Evolutionary conservation across 1,140 invertebrate species (phyloP).

Genomic region (Plodia interpunctella): DNA sequence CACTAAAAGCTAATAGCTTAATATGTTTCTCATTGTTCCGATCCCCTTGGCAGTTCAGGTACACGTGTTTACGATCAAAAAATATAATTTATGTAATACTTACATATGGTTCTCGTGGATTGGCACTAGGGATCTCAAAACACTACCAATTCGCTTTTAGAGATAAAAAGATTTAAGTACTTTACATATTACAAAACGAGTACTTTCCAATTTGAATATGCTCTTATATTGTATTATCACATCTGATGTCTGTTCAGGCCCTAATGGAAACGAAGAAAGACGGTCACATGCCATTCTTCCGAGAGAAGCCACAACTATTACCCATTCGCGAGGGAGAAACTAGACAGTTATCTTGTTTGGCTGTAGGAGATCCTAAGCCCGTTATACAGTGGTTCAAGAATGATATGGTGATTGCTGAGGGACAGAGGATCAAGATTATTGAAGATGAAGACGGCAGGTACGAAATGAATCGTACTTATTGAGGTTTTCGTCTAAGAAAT

Average conservation of each 20-base stretch:
- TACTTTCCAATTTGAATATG: neutral
- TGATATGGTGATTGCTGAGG: constrained; percentile 90
- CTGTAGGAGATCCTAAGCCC: constrained; percentile 93
- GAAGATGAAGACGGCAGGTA: constrained; percentile 83
- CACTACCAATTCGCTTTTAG: too few species aligned
- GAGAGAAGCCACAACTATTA: constrained; percentile 87
- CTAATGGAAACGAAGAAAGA: constrained; percentile 88
- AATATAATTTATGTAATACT: too few species aligned
- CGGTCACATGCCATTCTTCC: constrained; percentile 87
- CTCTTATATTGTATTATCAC: neutral
- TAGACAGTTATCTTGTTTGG: constrained; percentile 88
- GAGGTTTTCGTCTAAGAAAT: neutral
- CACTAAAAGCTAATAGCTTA: too few species aligned
- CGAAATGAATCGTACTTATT: neutral
- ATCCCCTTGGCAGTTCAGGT: too few species aligned
- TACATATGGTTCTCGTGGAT: too few species aligned
- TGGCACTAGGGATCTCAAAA: too few species aligned
- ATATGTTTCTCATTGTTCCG: too few species aligned
- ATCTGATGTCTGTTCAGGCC: constrained; percentile 54
- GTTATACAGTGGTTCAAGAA: constrained; percentile 97
- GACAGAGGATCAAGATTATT: constrained; percentile 85
- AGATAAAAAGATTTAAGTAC: too few species aligned
- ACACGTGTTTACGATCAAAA: too few species aligned
- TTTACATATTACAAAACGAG: too few species aligned
- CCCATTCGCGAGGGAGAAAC: constrained; percentile 88